These are phyloP conservation scores for Anser brachyrhynchus DNA, from an alignment of 2,113 vertebrate species.

Conservation along the genomic window DNA sequence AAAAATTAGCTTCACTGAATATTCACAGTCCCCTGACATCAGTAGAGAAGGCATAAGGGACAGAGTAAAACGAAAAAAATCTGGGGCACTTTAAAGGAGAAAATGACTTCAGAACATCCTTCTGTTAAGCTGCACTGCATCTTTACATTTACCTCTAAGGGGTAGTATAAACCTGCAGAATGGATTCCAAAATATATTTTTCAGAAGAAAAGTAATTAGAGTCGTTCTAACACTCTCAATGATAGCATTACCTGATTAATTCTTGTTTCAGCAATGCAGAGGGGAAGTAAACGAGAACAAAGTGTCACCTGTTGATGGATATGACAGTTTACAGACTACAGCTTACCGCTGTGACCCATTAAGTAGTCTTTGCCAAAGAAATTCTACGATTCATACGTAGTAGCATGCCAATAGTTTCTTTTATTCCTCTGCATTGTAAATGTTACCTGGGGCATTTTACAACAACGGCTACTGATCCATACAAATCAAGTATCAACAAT, in stretches of 20 bases:
- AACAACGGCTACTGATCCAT: background rate
- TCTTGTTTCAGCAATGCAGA: background rate
- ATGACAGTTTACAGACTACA: background rate
- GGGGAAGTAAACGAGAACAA: background rate
- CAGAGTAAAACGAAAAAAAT: background rate
- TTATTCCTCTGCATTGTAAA: background rate
- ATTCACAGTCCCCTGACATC: slow-evolving; percentile 21
- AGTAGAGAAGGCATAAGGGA: background rate
- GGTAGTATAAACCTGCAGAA: background rate
- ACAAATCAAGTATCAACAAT: background rate
- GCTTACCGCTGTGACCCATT: background rate
- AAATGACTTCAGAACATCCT: slow-evolving; percentile 1
- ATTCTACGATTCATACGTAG: background rate
- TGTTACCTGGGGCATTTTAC: background rate
- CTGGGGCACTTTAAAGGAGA: background rate
- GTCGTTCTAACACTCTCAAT: background rate
- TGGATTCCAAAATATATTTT: background rate
- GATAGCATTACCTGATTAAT: background rate
- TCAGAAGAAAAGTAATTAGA: slow-evolving; percentile 21
- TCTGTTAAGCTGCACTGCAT: background rate
- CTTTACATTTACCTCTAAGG: slow-evolving; percentile 25
- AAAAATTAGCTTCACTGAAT: slow-evolving; percentile 28
- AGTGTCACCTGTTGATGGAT: background rate
- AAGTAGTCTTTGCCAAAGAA: background rate
- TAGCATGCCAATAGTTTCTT: background rate